Evolutionary conservation across 2,888 invertebrate species (phyloP).

Genomic region (Nomada hirtipes): DNA sequence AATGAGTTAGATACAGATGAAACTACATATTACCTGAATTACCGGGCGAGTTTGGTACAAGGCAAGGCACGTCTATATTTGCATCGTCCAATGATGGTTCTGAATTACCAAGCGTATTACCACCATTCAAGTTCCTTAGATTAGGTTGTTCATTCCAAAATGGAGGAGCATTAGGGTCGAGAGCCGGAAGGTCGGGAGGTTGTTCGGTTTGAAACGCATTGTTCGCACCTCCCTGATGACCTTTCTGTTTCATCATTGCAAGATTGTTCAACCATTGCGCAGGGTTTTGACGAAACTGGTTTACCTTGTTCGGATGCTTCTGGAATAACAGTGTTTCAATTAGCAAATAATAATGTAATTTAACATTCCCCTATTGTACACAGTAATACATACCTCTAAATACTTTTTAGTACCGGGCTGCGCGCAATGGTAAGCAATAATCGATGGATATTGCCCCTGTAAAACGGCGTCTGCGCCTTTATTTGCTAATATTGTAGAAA

Average conservation of each 20-base stretch:
- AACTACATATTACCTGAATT: slow-evolving; percentile 78
- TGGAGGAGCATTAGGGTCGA: slow-evolving; percentile 81
- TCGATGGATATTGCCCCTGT: slow-evolving; percentile 95
- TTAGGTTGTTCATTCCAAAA: slow-evolving; percentile 83
- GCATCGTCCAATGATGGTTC: slow-evolving; percentile 83
- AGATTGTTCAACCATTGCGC: slow-evolving; percentile 92
- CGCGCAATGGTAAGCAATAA: slow-evolving; percentile 97
- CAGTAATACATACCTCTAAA: slow-evolving; percentile 89
- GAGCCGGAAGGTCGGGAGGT: slow-evolving; percentile 81
- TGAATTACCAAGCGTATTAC: slow-evolving; percentile 82
- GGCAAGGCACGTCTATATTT: slow-evolving; percentile 84
- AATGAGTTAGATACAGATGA: neutral
- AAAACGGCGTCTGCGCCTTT: slow-evolving; percentile 97
- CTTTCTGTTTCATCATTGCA: slow-evolving; percentile 90
- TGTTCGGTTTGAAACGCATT: slow-evolving; percentile 81
- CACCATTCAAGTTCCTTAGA: slow-evolving; percentile 82
- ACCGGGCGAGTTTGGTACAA: slow-evolving; percentile 83
- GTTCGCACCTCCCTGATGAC: slow-evolving; percentile 85
- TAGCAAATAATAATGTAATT: neutral
- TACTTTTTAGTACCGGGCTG: slow-evolving; percentile 98
- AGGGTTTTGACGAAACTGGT: slow-evolving; percentile 93
- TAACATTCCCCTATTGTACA: neutral
- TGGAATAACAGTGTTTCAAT: slow-evolving; percentile 84
- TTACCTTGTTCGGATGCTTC: slow-evolving; percentile 96
- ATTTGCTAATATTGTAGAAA: slow-evolving; percentile 97